Conservation (phyloP, 2,888 invertebrate genomes). For the Pseudococcus viburni region DNA sequence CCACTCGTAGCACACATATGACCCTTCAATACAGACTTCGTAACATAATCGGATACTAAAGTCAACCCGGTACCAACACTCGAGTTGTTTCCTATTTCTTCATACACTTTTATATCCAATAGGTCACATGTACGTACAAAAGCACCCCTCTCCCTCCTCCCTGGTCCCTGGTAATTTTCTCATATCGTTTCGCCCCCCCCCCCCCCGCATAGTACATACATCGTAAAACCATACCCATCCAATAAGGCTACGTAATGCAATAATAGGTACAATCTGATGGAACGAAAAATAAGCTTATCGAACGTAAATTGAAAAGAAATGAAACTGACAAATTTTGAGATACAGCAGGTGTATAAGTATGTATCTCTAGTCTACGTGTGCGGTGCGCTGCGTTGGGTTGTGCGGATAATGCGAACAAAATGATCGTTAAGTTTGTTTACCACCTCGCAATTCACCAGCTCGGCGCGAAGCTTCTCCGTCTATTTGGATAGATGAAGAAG, state of each 20-base stretch:
- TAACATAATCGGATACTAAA: not conserved
- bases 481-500: not conserved
- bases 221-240: not conserved
- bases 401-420: slow-evolving; percentile 51
- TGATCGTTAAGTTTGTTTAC: slow-evolving; percentile 33
- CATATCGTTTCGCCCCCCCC: not conserved
- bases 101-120: not conserved
- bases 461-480: not conserved
- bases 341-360: not conserved
- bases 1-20: not conserved
- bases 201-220: not conserved
- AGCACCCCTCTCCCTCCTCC: not conserved
- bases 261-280: slow-evolving; percentile 8
- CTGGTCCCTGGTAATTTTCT: not conserved
- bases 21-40: not conserved
- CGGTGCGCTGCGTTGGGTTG: not conserved
- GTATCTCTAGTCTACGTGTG: not conserved
- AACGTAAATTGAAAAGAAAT: slow-evolving; percentile 42
- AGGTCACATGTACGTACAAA: not conserved
- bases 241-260: not conserved
- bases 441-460: not conserved
- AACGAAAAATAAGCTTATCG: slow-evolving; percentile 16
- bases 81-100: not conserved
- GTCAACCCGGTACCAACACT: not conserved
- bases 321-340: slow-evolving; percentile 30